Evolutionary conservation across 2,113 vertebrate genomes (phyloP), one percentile per base, ranked within the genome.

Genomic region (Corythornis cristatus): DNA sequence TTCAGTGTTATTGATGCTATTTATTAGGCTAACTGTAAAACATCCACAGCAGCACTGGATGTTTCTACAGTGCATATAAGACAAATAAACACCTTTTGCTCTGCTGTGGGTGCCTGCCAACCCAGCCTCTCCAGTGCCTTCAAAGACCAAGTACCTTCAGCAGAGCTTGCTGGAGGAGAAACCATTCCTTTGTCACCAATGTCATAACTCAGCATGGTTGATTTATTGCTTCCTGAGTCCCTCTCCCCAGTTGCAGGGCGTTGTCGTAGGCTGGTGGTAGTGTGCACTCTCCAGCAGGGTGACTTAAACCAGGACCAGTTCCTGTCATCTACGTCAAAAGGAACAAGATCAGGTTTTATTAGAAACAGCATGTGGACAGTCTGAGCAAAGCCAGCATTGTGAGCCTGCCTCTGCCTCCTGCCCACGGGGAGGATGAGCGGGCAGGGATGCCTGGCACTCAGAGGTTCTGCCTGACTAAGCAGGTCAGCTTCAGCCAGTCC

Each of bases 151-250:
- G 87, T 54, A 67, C 93, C 95, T 87, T 94, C 81, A 80, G 53
- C 80, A 90, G 53, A 51, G 58, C 73, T 83, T 72, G 67, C 56
- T 75, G 68, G 61, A 95, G 91, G 60, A 94, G 95, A 94, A 93
- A 75, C 89, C 46, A 23, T 78, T 90, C 64, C 87, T 95, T 93
- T 96, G 96, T 94, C 93, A 89, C 92, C 54, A 1, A 77, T 95
- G 95, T 96, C 95, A 96, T 96, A 96, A 94, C 91, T 93, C 78
- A 90, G 83, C 45, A 26, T 2, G 0, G 65, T 86, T 97, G 96
- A 97, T 97, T 96, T 91, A 97, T 97, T 85, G 93, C 93, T 96
- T 96, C 95, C 95, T 90, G 95, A 83, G 82, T 58, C 72, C 61
- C 73, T 62, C 72, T 92, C 87, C 74, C 50, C 79, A 64, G 81